Evolutionary conservation across 30 jellyfish, hydroid and myxozoan species (phyloP), one percentile per base, ranked within the genome.

Genomic region (Aurelia sp.): DNA sequence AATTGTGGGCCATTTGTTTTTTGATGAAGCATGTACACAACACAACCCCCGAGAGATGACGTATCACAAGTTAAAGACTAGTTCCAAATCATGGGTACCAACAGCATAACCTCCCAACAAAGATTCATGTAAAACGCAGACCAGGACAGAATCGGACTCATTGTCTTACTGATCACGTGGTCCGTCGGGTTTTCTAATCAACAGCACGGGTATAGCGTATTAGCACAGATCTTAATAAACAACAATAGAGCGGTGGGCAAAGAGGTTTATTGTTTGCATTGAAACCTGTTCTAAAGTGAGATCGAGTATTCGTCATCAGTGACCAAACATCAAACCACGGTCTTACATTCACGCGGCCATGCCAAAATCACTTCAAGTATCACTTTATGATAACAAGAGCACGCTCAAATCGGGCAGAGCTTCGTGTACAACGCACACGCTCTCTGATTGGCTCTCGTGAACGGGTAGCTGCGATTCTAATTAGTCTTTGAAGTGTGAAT

Each of bases 401-500:
- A 55, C 50, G 63, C 47, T 53, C 70, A 65, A 15, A 41, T 79
- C 70, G 90, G 69, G 59, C 74, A 69, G 74, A 22, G 82, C 57
- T 66, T 41, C 75, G 67, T 30, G 83, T 51, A 80, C 74, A 80
- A 47, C 74, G 71, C 65, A 69, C 93, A 66, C 85, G 86, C 55
- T 48, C 16, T 71, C 76, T 71, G 90, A 87, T 70, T 87, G 88
- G 95, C 89, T 76, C 30, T 71, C 27, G 73, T n/a, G 55, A 52
- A 57, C 88, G 90, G 96, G 90, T 77, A 58, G 86, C 84, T 77
- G 71, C 96, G 89, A 87, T 66, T 81, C 68, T 87, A 87, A 87
- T 87, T 87, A 87, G 88, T 78, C 70, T 78, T 76, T 60, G 96
- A 87, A 71, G 96, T 87, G 96, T 78, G 90, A 87, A 87, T 67